Evolutionary conservation across 2,113 vertebrate genomes (phyloP), one percentile per base, ranked within the genome.

Genomic region (Polypterus bichir): DNA sequence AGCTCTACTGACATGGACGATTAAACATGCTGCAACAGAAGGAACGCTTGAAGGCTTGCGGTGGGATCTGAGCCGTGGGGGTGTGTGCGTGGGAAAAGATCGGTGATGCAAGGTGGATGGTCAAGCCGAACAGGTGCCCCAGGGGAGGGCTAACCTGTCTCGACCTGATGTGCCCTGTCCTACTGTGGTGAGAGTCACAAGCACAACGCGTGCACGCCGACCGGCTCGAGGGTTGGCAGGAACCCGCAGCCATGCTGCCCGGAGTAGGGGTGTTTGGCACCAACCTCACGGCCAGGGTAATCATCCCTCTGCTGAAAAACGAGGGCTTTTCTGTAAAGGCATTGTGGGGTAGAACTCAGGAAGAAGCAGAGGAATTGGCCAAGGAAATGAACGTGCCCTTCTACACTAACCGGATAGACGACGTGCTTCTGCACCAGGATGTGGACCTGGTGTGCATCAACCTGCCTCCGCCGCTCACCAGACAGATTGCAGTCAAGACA

Each of bases 191-290:
- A 60, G 47, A 9, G 11, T 48, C 59, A 59, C 48, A 11, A 57
- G 64, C 48, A 44, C 49, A 61, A 60, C 7, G 27, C 44, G 8
- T 63, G 63, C 60, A 68, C 48, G 55, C 3, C 27, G 52, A 57
- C 49, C 54, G 10, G 9, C 52, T 68, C 73, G 46, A 70, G 54
- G 48, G 57, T 63, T 3, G 48, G 57, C n/a, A 56, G 62, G 57
- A 69, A 5, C 5, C 65, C 71, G 74, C 79, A 83, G 83, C 79
- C 88, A 98, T 97, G 95, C 89, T 98, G 71, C 95, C 95, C 65
- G 95, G 95, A 64, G 95, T 95, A 77, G 95, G 95, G 65, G 94
- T 96, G 81, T 97, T 98, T 77, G 95, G 95, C 74, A 97, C 93
- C 68, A 92, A 92, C 80, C 87, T 98, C 76, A 98, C 93, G 27